A percentile compares a stretch with the other conserved stretches of the same genome.
Evolutionary conservation across 2,797 vertebrate species (phyloP).

Genomic region (Spondyliosoma cantharus): DNA sequence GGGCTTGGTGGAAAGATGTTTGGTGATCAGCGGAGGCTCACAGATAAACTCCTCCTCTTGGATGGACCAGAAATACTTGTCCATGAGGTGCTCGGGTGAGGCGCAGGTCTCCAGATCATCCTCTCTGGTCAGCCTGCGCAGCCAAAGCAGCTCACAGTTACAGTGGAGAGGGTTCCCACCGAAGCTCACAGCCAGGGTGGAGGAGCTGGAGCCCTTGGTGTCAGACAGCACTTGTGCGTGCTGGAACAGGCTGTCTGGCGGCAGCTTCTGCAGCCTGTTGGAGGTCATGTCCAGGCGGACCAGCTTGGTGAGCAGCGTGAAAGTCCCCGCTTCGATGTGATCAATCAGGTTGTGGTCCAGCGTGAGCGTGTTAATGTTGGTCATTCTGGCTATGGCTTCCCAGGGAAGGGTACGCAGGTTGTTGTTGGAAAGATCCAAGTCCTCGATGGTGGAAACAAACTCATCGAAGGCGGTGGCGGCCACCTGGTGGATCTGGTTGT

Average conservation of each 20-base stretch:
- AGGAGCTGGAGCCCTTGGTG: conserved; percentile 81
- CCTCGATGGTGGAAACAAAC: conserved; percentile 93
- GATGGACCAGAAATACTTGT: conserved; percentile 96
- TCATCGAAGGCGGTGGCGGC: conserved; percentile 89
- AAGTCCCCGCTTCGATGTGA: conserved; percentile 90
- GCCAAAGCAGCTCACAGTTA: conserved; percentile 95
- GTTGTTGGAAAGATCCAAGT: conserved; percentile 96
- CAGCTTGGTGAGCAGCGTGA: conserved; percentile 91
- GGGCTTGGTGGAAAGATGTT: conserved; percentile 84
- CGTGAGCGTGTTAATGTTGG: conserved; percentile 92
- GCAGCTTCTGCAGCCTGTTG: conserved; percentile 92
- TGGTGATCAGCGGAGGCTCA: conserved; percentile 91
- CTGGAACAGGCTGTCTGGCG: conserved; percentile 92
- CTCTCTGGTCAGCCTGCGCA: conserved; percentile 89
- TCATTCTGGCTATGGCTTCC: conserved; percentile 95
- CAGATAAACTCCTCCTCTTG: conserved; percentile 96
- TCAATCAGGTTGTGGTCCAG: conserved; percentile 97
- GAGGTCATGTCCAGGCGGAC: conserved; percentile 95
- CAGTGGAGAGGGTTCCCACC: conserved; percentile 95
- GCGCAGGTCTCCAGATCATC: conserved; percentile 95
- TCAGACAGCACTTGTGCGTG: conserved; percentile 88
- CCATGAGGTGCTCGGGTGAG: conserved; percentile 92
- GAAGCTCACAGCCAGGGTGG: conserved; percentile 90
- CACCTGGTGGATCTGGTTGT: conserved; percentile 94
- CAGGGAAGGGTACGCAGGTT: conserved; percentile 92